These are phyloP conservation scores for Mesochorus sp. DNA, from an alignment of 2,888 invertebrate genomes.

Conservation along the genomic window DNA sequence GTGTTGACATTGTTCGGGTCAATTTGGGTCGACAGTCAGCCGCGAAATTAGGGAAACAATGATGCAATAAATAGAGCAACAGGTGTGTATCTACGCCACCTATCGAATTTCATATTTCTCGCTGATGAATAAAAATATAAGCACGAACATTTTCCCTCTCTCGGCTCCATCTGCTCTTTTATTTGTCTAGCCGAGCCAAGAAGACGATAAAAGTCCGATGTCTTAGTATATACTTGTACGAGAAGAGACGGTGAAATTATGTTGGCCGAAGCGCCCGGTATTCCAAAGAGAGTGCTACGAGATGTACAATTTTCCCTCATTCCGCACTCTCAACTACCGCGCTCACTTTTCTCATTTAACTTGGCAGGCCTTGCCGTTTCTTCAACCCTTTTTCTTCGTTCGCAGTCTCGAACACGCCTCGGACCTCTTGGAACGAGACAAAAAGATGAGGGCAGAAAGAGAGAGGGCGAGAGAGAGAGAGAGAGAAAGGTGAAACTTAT, in stretches of 20 bases:
- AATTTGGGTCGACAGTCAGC: background rate
- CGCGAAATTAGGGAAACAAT: background rate
- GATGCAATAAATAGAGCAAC: background rate
- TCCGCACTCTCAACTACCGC: conserved; percentile 37
- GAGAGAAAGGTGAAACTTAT: too few relatives aligned
- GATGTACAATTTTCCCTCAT: conserved; percentile 50
- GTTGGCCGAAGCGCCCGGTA: conserved; percentile 6
- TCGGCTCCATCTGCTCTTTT: background rate
- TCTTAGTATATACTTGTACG: background rate
- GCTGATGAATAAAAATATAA: conserved; percentile 1
- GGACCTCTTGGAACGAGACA: background rate
- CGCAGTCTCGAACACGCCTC: conserved; percentile 30
- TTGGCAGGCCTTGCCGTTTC: conserved; percentile 21
- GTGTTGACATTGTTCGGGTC: background rate
- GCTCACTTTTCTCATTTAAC: conserved; percentile 59
- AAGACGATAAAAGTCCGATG: conserved; percentile 9
- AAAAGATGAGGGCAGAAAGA: conserved; percentile 9
- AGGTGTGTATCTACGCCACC: background rate
- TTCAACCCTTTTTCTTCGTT: conserved; percentile 56
- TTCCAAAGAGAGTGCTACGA: conserved; percentile 19
- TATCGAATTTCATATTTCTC: conserved; percentile 28
- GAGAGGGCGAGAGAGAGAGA: background rate
- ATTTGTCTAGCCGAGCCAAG: background rate
- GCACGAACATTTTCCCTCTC: background rate
- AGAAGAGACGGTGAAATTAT: background rate